Base-by-base conservation (phyloP, 2,113 vertebrate species). In the Leuciscus idus region DNA sequence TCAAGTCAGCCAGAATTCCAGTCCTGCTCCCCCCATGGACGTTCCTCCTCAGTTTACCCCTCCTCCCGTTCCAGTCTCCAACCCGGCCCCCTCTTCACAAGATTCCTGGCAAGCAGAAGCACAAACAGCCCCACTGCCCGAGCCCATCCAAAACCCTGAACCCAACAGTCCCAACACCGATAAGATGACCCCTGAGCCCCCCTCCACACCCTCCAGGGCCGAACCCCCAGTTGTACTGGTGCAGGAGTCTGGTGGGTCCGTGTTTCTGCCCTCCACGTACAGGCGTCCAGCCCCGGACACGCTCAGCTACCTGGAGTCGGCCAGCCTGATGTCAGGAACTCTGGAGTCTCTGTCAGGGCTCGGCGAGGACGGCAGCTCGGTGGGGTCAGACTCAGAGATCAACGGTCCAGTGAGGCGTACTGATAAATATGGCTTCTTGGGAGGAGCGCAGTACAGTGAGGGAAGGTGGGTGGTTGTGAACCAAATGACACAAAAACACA, bases 371-470 rank as follows among this genome's bases (percentile, higher is more conserved):
- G 93, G 92, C 78, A 98, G 97, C 93, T 98, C 97, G 1, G 0
- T 97, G 84, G 97, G 96, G 39, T 98, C 97, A 0, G 97, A 98
- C 91, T 98, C 97, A 0, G 97, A 98, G 91, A 93, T 96, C 90
- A 97, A 97, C 11, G 97, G 96, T 46, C 81, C 95, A 81, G 81
- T 94, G 74, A 95, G 94, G 73, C 96, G 95, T 91, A 97, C 96
- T 3, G 97, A 98, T 93, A 98, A 97, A 89, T 98, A 98, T 30
- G 97, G 97, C 88, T 98, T 98, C 93, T 92, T 98, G 7, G 97
- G 96, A 43, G 97, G 97, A 84, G 94, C 75, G 79, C 97, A 98
- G 93, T 97, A 94, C 92, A 95, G 94, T 5, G 96, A 96, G 7
- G 74, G 74, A 10, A 86, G 93, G 97, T 98, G 90, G 94, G 97